These are phyloP conservation scores for Ceyx cyanopectus DNA, from an alignment of 2,113 vertebrate species.

Conservation along the genomic window DNA sequence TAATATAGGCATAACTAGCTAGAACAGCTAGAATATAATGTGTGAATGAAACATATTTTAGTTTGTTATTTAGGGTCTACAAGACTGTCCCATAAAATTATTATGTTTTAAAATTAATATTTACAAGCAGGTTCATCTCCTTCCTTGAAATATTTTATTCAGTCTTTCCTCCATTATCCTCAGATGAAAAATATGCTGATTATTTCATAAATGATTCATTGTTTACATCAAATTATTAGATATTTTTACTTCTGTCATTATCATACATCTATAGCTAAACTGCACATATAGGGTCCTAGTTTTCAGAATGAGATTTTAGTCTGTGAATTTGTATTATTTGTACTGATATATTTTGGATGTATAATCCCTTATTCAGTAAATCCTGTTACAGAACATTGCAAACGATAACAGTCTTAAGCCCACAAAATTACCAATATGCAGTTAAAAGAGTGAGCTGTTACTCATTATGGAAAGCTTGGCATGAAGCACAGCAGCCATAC, in stretches of 20 bases:
- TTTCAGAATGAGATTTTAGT: neutral
- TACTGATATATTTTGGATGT: neutral
- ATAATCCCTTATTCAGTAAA: neutral
- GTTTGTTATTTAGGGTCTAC: neutral
- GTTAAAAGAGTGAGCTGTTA: constrained; percentile 1
- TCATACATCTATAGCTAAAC: neutral
- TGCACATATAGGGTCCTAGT: neutral
- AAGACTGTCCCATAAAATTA: neutral
- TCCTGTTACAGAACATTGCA: neutral
- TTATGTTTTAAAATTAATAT: neutral
- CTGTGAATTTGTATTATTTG: neutral
- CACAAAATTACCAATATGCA: constrained; percentile 24
- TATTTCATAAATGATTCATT: neutral
- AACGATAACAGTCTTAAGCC: neutral
- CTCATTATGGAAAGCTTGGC: constrained; percentile 3
- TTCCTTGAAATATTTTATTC: neutral
- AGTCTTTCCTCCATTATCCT: neutral
- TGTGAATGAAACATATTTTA: neutral
- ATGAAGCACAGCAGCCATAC: neutral
- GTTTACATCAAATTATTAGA: neutral
- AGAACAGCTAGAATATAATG: neutral
- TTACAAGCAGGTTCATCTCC: neutral
- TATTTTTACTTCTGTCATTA: neutral
- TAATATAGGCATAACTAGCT: neutral
- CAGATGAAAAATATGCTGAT: neutral